Base-by-base conservation (phyloP, 1,140 invertebrate species). In the Procambarus clarkii region DNA sequence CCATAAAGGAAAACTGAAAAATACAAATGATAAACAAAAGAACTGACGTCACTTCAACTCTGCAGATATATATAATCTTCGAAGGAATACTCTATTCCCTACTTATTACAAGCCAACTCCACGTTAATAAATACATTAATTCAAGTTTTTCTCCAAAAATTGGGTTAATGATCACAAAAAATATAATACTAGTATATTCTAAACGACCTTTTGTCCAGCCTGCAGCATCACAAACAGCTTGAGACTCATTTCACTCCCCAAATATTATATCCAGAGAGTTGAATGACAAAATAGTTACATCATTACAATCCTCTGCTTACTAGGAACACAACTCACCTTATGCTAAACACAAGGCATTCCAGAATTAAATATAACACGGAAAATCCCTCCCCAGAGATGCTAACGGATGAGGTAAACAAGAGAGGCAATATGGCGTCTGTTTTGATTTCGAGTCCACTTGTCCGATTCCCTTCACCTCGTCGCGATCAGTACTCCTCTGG, bases 391-490 rank as follows among this genome's bases (percentile, higher is more conserved):
- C 64, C 21, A 69, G 18, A 18, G 64, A 18, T 18, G 21, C 64
- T 69, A 69, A 69, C 64, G 64, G 64, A 69, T 18, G 21, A 69
- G 64, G 64, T 69, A 69, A 69, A 69, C 64, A 69, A 69, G 64
- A 69, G 3, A 21, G 21, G 64, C 64, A 69, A 69, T 69, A 69
- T 69, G 64, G 64, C 64, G 64, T 69, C 64, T 69, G 64, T 69
- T 69, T 69, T 69, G 64, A 69, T 69, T 69, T 69, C 21, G 18
- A 18, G 3, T 3, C 4, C 18, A 69, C 64, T 69, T 18, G 64
- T 69, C 11, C 64, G 64, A 69, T 69, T 69, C 64, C 64, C 64
- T 69, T 13, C 0, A 3, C 18, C 21, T 69, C 18, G 13, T 69
- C 54, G 54, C 7, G 54, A 58, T 34, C 0, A 0, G 34, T 34